A percentile compares a stretch with the other conserved stretches of the same genome.
Evolutionary conservation across 2,113 vertebrate species (phyloP).

Genomic region (Polypterus bichir): DNA sequence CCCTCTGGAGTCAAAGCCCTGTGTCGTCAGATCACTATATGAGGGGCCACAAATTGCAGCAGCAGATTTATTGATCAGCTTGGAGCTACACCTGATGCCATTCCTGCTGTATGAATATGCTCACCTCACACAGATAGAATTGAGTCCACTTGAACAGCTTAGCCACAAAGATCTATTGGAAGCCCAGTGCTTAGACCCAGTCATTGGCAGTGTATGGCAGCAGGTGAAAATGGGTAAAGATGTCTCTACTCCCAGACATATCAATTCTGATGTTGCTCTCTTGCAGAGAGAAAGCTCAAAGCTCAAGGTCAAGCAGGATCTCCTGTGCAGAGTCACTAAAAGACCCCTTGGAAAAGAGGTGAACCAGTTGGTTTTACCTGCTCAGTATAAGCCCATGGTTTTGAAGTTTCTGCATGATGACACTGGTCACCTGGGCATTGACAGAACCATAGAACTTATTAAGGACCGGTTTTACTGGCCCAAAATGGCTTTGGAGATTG

Average conservation of each 20-base stretch:
- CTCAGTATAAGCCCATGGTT: background rate
- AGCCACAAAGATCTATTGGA: background rate
- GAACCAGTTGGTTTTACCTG: background rate
- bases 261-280: background rate
- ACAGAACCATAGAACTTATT: background rate
- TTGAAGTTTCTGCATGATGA: background rate
- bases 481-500: background rate
- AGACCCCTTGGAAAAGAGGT: background rate
- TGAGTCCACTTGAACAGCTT: background rate
- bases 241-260: background rate
- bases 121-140: background rate
- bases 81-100: background rate
- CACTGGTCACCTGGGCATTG: background rate
- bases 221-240: background rate
- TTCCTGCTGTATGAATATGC: background rate
- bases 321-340: background rate
- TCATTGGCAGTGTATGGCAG: background rate
- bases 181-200: background rate
- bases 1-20: background rate
- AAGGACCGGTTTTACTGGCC: slow-evolving; percentile 1
- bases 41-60: background rate
- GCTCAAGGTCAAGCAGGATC: background rate
- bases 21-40: background rate
- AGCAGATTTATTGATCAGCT: slow-evolving; percentile 3
- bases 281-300: background rate